Evolutionary conservation across 1,140 invertebrate species (phyloP).

Genomic region (Halyomorpha halys): DNA sequence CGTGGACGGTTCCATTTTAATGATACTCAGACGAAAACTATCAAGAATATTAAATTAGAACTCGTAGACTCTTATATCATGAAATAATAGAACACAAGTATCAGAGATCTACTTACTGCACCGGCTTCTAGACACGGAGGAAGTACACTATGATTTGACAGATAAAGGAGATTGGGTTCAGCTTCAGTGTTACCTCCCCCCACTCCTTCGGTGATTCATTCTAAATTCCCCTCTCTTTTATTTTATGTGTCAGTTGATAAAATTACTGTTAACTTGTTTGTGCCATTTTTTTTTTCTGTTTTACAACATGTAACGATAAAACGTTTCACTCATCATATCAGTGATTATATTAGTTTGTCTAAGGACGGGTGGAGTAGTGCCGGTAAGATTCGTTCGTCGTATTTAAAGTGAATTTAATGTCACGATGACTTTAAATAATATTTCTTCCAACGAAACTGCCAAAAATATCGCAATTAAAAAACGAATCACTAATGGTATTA

Average conservation of each 20-base stretch:
- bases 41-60: too few relatives aligned
- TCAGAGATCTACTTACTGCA: neutral
- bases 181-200: slow-evolving; percentile 7
- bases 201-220: neutral
- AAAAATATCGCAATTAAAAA: too few relatives aligned
- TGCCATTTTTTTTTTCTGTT: neutral
- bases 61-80: too few relatives aligned
- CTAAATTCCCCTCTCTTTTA: slow-evolving; percentile 4
- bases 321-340: neutral
- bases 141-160: slow-evolving; percentile 7
- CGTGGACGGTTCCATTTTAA: too few relatives aligned
- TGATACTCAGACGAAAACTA: too few relatives aligned
- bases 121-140: slow-evolving; percentile 4
- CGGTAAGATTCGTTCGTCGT: neutral
- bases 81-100: too few relatives aligned
- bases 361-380: slow-evolving; percentile 4
- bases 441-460: too few relatives aligned
- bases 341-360: neutral
- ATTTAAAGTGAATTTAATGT: too few relatives aligned
- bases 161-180: slow-evolving; percentile 1
- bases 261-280: neutral
- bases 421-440: too few relatives aligned
- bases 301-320: neutral
- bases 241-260: slow-evolving; percentile 1
- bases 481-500: too few relatives aligned